A percentile compares a stretch with the other conserved stretches of the same genome.
These are phyloP conservation scores for Porites lutea DNA, from an alignment of 64 coral and sea anemone species.

Conservation along the genomic window DNA sequence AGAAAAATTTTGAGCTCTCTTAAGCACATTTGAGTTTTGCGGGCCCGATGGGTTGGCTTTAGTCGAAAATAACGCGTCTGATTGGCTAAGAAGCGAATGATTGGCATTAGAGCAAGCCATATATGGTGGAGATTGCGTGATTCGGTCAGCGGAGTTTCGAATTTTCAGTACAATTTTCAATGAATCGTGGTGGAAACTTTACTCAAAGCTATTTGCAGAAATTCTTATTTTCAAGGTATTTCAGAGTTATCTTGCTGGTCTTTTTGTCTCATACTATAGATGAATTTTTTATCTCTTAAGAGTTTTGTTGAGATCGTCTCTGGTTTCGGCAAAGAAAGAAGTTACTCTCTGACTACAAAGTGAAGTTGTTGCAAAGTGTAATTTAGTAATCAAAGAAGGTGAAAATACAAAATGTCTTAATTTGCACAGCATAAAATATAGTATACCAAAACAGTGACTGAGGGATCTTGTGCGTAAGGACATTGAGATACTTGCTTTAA, in stretches of 20 bases:
- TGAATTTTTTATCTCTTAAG: too few species aligned
- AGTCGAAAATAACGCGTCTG: conserved; percentile 52
- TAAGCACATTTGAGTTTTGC: conserved; percentile 97
- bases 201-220: neutral
- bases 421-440: too few species aligned
- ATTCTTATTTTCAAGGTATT: conserved; percentile 13
- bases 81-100: conserved; percentile 79
- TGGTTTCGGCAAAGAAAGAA: too few species aligned
- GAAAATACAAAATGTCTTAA: too few species aligned
- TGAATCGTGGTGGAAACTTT: neutral
- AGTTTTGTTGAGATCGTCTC: too few species aligned
- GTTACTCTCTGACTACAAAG: too few species aligned
- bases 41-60: conserved; percentile 86
- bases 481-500: too few species aligned
- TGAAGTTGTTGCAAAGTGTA: too few species aligned
- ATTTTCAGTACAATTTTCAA: neutral
- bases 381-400: too few species aligned
- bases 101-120: conserved; percentile 67
- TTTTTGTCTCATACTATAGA: neutral
- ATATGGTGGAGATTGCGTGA: conserved; percentile 59
- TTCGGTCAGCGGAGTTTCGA: conserved; percentile 2
- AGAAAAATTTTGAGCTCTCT: conserved; percentile 53
- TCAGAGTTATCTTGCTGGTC: neutral
- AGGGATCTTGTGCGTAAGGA: too few species aligned
- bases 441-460: too few species aligned